Evolutionary conservation across 2,113 vertebrate genomes (phyloP).

Genomic region (Bucco capensis): DNA sequence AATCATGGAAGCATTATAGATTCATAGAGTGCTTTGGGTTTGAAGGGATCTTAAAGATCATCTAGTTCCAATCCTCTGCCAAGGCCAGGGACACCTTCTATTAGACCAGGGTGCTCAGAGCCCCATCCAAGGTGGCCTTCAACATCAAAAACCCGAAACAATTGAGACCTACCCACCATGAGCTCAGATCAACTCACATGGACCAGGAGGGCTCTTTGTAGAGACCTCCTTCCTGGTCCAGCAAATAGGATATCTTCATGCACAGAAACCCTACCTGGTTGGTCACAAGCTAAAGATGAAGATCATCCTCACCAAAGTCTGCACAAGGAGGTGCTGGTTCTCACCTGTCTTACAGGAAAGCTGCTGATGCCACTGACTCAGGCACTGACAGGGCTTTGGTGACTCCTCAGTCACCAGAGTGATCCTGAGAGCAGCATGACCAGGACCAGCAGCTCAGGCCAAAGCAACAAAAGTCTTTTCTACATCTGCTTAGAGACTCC

Average conservation of each 20-base stretch:
- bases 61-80: too few relatives aligned
- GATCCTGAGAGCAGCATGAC: fast-evolving
- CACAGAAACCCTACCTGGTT: fast-evolving
- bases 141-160: too few relatives aligned
- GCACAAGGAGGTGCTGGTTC: background rate
- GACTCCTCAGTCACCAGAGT: background rate
- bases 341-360: fast-evolving
- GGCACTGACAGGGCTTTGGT: background rate
- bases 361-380: background rate
- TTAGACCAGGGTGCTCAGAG: too few relatives aligned
- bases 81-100: too few relatives aligned
- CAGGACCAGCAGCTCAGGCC: fast-evolving
- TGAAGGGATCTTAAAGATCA: too few relatives aligned
- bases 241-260: fast-evolving
- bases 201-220: background rate
- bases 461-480: background rate
- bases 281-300: background rate
- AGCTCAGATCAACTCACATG: background rate
- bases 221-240: background rate
- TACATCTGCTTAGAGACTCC: background rate
- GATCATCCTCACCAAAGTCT: background rate
- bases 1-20: too few relatives aligned
- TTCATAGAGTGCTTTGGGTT: too few relatives aligned
- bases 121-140: too few relatives aligned
- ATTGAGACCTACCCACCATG: background rate